Evolutionary conservation across 2,888 invertebrate genomes (phyloP).

Genomic region (Apeira syringaria): DNA sequence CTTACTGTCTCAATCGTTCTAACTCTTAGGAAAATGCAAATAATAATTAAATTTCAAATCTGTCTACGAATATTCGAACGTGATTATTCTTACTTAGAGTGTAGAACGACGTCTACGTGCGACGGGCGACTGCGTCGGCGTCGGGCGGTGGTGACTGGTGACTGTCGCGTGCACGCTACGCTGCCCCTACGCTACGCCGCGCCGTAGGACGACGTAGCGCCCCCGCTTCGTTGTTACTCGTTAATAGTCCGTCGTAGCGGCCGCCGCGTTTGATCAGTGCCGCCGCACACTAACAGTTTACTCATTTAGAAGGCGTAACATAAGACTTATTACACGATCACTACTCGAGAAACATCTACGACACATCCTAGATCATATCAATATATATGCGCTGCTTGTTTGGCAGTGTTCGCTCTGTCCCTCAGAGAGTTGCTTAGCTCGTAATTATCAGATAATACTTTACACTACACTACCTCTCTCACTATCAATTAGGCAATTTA

Average conservation of each 20-base stretch:
- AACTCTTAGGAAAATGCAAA: constrained; percentile 83
- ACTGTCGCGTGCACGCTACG: no score
- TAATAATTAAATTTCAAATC: constrained; percentile 77
- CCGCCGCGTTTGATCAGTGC: constrained; percentile 33
- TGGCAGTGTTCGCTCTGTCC: constrained; percentile 54
- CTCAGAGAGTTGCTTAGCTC: constrained; percentile 55
- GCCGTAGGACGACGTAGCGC: constrained; percentile 11
- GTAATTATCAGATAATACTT: constrained; percentile 63
- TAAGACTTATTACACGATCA: constrained; percentile 79
- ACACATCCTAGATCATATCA: constrained; percentile 83
- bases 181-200: not conserved
- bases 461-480: constrained; percentile 78
- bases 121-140: constrained; percentile 37
- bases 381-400: constrained; percentile 72
- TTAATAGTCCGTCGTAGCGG: no score
- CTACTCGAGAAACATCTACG: constrained; percentile 82
- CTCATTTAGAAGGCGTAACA: constrained; percentile 76
- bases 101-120: constrained; percentile 68
- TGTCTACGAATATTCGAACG: constrained; percentile 79
- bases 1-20: constrained; percentile 82
- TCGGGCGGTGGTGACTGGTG: constrained; percentile 4
- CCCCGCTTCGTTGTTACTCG: constrained; percentile 2
- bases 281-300: constrained; percentile 50
- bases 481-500: constrained; percentile 76
- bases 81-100: constrained; percentile 77